Evolutionary conservation across 2,797 vertebrate genomes (phyloP), one percentile per base, ranked within the genome.

Genomic region (Manis crassicaudata): DNA sequence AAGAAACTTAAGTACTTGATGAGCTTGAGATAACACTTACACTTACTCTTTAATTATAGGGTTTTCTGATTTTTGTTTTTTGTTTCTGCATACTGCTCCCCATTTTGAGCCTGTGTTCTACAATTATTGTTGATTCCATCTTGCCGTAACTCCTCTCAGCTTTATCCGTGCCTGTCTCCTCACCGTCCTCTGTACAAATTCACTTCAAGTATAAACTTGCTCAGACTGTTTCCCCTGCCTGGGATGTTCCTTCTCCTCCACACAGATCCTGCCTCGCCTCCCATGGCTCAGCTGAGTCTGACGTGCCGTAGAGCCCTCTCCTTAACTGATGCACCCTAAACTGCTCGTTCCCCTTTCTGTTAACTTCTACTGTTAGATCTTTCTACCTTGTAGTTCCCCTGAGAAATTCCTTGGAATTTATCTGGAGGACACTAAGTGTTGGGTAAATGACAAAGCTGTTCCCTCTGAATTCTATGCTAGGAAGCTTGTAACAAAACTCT

Each of bases 381-480:
- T 79, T 88, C 32, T 40, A 65, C n/a, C 20, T 85, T 76, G 29
- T 63, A 13, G 25, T 89, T 83, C 73, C 94, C 18, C 5, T 87
- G 23, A 92, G 50, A 1, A 81, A 40, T 89, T 76, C 20, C 17
- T 83, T 62, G 11, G 7, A 52, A 52, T 96, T 93, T 77, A 85
- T 10, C 65, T 72, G 72, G 17, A 60, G 3, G 3, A 67, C 1
- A 37, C 18, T 37, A 16, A 54, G 4, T 62, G 8, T 23, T 62
- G 16, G 2, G 6, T 27, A 70, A 75, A 43, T 52, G 35, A 83
- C 50, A 7, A 86, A 68, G 13, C 25, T 40, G 10, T 72, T 95
- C 32, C 32, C 62, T 96, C 80, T 84, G 58, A 40, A 70, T 7
- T 70, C 27, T n/a, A 25, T 81, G 40, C 5, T 60, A 37, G 16